These are phyloP conservation scores for Pseudachorutes palmiensis DNA, from an alignment of 1,140 invertebrate species.

Conservation along the genomic window DNA sequence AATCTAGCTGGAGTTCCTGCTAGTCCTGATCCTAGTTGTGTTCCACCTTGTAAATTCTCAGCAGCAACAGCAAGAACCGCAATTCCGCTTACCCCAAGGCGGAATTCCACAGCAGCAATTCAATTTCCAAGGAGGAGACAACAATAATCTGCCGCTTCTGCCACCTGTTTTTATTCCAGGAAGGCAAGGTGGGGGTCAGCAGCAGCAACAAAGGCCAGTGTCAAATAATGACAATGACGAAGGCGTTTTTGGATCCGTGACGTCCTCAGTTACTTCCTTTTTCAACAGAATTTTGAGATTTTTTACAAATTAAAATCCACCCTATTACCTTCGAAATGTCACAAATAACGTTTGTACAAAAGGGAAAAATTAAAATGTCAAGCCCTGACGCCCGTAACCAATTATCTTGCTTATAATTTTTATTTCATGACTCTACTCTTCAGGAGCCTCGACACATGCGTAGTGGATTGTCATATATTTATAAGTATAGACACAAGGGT, in stretches of 20 bases:
- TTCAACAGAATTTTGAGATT: conserved; percentile 6
- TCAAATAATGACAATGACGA: not conserved
- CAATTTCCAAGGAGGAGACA: not conserved
- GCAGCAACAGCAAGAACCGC: conserved; percentile 4
- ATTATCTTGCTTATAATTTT: too few species aligned
- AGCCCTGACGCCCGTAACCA: too few species aligned
- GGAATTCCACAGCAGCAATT: not conserved
- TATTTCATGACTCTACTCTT: too few species aligned
- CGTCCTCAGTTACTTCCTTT: not conserved
- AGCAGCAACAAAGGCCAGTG: not conserved
- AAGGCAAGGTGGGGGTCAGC: not conserved
- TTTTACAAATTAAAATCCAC: conserved; percentile 8
- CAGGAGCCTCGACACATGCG: too few species aligned
- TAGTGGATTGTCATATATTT: not conserved
- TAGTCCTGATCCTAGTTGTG: not conserved
- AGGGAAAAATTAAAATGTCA: too few species aligned
- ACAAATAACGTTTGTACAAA: too few species aligned
- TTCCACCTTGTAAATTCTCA: not conserved
- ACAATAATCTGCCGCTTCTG: not conserved
- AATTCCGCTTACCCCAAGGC: not conserved
- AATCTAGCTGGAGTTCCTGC: not conserved
- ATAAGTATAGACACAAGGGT: not conserved
- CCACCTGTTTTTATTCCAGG: not conserved
- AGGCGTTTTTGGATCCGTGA: not conserved
- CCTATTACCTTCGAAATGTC: too few species aligned